Percentiles rank a stretch among this genome's conserved stretches.
Conservation (phyloP, 2,113 vertebrate species). For the Rissa tridactyla region DNA sequence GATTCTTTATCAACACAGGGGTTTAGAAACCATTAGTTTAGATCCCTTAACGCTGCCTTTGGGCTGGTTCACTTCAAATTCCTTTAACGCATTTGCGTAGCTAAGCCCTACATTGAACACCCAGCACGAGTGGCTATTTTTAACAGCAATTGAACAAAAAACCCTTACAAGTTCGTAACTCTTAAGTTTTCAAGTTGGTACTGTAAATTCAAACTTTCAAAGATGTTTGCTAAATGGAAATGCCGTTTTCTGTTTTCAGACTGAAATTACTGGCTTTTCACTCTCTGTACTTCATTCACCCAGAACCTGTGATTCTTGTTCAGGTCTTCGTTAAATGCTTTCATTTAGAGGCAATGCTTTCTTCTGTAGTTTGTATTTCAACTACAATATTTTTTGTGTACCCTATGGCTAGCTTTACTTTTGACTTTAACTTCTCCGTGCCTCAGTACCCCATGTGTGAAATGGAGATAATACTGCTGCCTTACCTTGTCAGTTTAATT, state of each 20-base stretch:
- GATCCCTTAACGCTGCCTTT: neutral
- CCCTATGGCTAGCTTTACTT: neutral
- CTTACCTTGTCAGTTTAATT: conserved; percentile 54
- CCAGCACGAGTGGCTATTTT: fast-evolving
- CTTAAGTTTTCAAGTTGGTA: neutral
- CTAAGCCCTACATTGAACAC: fast-evolving
- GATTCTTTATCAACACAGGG: neutral
- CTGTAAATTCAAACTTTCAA: neutral
- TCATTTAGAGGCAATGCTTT: fast-evolving
- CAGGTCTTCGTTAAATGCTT: neutral
- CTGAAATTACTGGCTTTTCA: neutral
- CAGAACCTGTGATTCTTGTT: neutral
- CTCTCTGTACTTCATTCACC: neutral
- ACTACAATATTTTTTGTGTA: neutral
- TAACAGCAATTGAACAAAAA: neutral
- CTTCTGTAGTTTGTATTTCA: neutral
- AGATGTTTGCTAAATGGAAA: neutral
- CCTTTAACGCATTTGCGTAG: fast-evolving
- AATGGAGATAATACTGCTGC: conserved; percentile 42
- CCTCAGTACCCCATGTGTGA: conserved; percentile 3
- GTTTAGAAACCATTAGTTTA: neutral
- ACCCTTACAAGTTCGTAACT: neutral
- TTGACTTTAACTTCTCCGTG: neutral
- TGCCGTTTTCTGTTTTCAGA: neutral
- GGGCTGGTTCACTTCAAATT: neutral